Percentiles rank a stretch among this genome's conserved stretches.
phyloP scores from a whole-genome alignment of 1,140 invertebrate species.

The Drosophila cardini region DNA sequence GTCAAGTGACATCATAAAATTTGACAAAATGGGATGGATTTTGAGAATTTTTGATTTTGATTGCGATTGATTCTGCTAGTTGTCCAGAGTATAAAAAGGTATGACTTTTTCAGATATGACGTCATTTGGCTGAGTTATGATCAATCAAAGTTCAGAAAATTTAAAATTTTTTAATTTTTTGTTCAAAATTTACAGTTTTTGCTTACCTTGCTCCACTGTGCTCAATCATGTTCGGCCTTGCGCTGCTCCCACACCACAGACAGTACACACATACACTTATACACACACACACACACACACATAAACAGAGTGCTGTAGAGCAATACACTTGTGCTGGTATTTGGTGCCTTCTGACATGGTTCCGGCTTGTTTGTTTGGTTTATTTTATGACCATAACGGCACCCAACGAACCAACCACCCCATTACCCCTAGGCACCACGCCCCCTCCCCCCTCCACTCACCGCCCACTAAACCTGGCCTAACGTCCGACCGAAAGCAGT shows the following conservation, averaged over 20 bases:
- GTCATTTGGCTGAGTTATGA: too few relatives aligned
- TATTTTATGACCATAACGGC: slow-evolving; percentile 83
- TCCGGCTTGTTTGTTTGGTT: slow-evolving; percentile 84
- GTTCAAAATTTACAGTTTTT: not conserved
- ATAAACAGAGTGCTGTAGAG: slow-evolving; percentile 13
- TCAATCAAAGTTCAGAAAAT: too few relatives aligned
- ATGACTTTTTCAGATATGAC: too few relatives aligned
- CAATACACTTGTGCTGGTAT: slow-evolving; percentile 54
- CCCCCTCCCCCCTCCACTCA: too few relatives aligned
- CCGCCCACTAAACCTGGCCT: slow-evolving; percentile 1
- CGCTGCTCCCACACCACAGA: slow-evolving; percentile 26
- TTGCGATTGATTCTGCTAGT: too few relatives aligned
- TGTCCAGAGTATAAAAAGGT: too few relatives aligned
- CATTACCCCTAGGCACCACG: not conserved
- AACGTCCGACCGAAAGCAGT: slow-evolving; percentile 20
- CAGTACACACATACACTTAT: slow-evolving; percentile 20
- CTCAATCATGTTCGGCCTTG: slow-evolving; percentile 64
- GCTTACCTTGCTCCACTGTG: slow-evolving; percentile 28
- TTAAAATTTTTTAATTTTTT: too few relatives aligned
- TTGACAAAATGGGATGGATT: too few relatives aligned
- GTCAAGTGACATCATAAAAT: too few relatives aligned
- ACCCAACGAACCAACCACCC: not conserved
- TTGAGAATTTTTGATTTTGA: too few relatives aligned
- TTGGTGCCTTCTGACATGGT: slow-evolving; percentile 79
- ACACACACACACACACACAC: slow-evolving; percentile 30